Base-by-base conservation (phyloP, 2,113 vertebrate genomes). In the Macrotus californicus region DNA sequence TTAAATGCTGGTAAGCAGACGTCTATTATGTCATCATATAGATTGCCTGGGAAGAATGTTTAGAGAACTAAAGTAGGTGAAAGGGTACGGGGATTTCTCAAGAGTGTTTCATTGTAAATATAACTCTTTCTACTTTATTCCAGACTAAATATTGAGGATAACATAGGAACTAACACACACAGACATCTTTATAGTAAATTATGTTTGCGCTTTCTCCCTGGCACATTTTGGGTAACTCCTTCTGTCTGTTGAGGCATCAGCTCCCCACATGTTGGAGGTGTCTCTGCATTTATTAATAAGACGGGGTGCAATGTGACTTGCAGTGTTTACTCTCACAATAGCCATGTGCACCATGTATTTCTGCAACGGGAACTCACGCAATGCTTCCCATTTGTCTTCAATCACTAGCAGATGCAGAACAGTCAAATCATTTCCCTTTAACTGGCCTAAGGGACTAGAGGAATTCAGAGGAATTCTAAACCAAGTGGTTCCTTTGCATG, bases 401-500 rank as follows among this genome's bases (percentile, higher is more conserved):
- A 98, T 98, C 97, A 98, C 91, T 97, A 96, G 14, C 98, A 98
- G 98, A 98, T 98, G 98, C 96, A 96, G 94, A 98, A 76, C 41
- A 31, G 88, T 96, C 95, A 96, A 94, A 97, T 97, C 89, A 96
- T 97, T 98, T 98, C 96, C 95, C 95, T 98, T 97, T 97, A 97
- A 98, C 1, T 92, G 96, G 96, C 98, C 97, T 97, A 64, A 95
- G 97, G 97, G 98, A 98, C 98, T 97, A 96, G 97, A 98, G 92
- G 96, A 98, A 98, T 98, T 97, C 95, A 96, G 97, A 98, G 96
- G 95, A 96, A 98, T 98, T 98, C 97, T 96, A 97, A 98, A 69
- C 92, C 97, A 93, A 97, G 69, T 81, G 95, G 87, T 97, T 93
- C 86, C 81, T 97, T 95, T 96, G 85, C 66, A 75, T 97, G 96